These are phyloP conservation scores for Drosophila bipectinata DNA, from an alignment of 1,140 invertebrate species.

Conservation along the genomic window DNA sequence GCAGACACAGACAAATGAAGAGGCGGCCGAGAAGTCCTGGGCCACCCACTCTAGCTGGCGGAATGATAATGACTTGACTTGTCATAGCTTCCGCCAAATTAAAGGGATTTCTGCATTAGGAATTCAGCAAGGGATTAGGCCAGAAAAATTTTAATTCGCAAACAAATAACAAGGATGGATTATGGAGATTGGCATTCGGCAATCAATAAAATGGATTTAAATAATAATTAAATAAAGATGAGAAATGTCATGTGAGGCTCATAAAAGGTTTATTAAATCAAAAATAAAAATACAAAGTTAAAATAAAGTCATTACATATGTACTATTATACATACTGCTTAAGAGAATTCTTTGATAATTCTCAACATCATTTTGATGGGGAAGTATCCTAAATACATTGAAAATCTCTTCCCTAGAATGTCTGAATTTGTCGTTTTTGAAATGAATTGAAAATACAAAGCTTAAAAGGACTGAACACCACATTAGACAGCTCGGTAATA, in stretches of 20 bases:
- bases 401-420: too few species aligned
- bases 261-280: too few species aligned
- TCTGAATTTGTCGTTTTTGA: too few species aligned
- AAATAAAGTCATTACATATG: too few species aligned
- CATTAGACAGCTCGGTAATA: too few species aligned
- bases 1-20: slow-evolving; percentile 21
- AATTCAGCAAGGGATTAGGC: slow-evolving; percentile 15
- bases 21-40: slow-evolving; percentile 21
- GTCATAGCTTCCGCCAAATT: slow-evolving; percentile 77
- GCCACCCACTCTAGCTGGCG: slow-evolving; percentile 38
- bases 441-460: too few species aligned
- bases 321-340: too few species aligned
- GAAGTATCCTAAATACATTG: too few species aligned
- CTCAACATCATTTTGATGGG: too few species aligned
- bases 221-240: not conserved
- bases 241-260: not conserved
- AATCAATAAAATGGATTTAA: not conserved
- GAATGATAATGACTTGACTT: slow-evolving; percentile 78
- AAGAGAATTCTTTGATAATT: too few species aligned
- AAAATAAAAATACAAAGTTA: too few species aligned
- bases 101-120: slow-evolving; percentile 64
- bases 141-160: not conserved
- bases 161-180: not conserved
- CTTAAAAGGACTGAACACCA: too few species aligned
- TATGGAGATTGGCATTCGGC: not conserved